Evolutionary conservation across 1,140 invertebrate species (phyloP), one percentile per base, ranked within the genome.

Genomic region (Drusus annulatus): DNA sequence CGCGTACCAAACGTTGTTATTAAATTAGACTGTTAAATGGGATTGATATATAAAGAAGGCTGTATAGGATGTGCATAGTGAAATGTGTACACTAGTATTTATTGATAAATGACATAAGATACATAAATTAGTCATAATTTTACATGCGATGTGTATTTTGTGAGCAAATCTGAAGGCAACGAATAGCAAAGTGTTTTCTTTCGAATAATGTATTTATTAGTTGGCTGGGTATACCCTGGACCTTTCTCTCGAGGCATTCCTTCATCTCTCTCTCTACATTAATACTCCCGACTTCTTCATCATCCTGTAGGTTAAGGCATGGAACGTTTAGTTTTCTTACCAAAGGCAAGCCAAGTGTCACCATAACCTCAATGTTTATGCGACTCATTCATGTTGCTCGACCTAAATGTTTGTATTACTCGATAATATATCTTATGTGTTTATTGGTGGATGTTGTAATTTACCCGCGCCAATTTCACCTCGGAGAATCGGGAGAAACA

Each of bases 1-100:
- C 69, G 52, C 69, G n/a, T 75, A 51, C 50, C 69, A 73, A 54
- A 73, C 16, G 69, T 73, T 81, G 77, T 79, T 82, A 58, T 82
- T 45, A 45, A 82, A 79, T 80, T 82, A 82, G 81, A 82, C 78
- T 82, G 81, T 78, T 79, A 52, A 73, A 82, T 76, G 81, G 81
- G 81, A 82, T 82, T 82, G 81, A 82, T 82, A 82, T 79, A 81
- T 45, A 82, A 82, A 31, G 81, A 82, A 82, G 81, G 81, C 81
- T 82, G 81, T 82, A 82, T 82, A 82, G 81, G 69, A 79, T 54
- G 71, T 82, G 78, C 68, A 79, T 79, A 79, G 77, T 81, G 80
- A 81, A 81, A 77, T 65, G 76, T 65, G 76, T 82, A 77, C 58
- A 51, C 31, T 77, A 77, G 60, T 77, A 63, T 77, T 60, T 77